Base-by-base conservation (phyloP, 2,113 vertebrate species). In the Heterotilapia buettikoferi region DNA sequence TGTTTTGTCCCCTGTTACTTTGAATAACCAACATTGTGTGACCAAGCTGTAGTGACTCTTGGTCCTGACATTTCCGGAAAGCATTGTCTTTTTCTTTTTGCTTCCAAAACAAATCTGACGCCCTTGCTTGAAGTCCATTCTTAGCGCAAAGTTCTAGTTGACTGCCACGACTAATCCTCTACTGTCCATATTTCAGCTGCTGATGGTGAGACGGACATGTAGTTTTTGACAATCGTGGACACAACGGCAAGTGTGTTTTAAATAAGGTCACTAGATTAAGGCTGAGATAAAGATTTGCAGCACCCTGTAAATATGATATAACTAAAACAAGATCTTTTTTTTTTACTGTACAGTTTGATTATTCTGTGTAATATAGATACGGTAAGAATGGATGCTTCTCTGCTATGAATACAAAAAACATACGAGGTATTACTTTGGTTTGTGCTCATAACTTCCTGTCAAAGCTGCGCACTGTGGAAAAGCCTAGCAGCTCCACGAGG, bases 361-460 rank as follows among this genome's bases (percentile, higher is more conserved):
- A 83, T 82, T 84, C 14, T 81, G 47, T 76, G 57, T 52, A 18
- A 73, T 68, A 53, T 76, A 21, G 76, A 18, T 47, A 47, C 11
- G 21, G 24, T 76, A 31, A 6, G 43, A 78, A 78, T 50, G 71
- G 45, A 78, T 50, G 45, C 24, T 82, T 43, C 16, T 33, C n/a
- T 14, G 43, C 53, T 84, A 54, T 63, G 71, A 83, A 86, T 90
- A 93, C 88, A 84, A 86, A 90, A 85, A 86, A 90, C 61, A 83
- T 68, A 52, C 88, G 88, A 94, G 90, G 90, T 94, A 92, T 90
- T 86, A 86, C 87, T 94, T 92, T 94, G 90, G 79, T 89, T 93
- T 94, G 92, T 94, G 93, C 90, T 93, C 85, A 92, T 71, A 88
- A 76, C 63, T 57, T 88, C 43, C 82, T 87, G 86, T 93, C 83